A percentile compares a stretch with the other conserved stretches of the same genome.
phyloP scores from a whole-genome alignment of 2,113 vertebrate species.

The Microcebus murinus region DNA sequence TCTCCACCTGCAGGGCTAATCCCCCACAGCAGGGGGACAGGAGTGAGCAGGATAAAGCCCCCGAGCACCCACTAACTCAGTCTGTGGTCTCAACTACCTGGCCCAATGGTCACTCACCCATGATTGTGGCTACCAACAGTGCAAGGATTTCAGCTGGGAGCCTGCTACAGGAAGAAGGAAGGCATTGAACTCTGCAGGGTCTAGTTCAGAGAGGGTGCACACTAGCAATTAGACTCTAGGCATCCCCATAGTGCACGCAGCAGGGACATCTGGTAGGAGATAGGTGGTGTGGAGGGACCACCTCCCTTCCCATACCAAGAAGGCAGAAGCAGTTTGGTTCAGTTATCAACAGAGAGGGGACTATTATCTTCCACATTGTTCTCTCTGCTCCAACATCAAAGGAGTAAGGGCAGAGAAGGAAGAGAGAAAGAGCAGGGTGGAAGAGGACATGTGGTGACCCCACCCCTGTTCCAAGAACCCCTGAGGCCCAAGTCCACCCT shows the following conservation, averaged over 20 bases:
- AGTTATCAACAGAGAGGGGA: not conserved
- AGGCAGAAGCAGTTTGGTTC: not conserved
- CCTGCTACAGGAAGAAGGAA: not conserved
- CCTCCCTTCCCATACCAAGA: not conserved
- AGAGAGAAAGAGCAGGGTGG: not conserved
- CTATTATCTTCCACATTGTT: not conserved
- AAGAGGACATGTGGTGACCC: not conserved
- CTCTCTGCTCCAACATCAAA: not conserved
- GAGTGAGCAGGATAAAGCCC: not conserved
- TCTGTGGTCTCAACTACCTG: not conserved
- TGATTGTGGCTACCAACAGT: not conserved
- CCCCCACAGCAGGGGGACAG: not conserved
- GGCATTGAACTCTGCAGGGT: not conserved
- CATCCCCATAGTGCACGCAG: not conserved
- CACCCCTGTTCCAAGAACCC: not conserved
- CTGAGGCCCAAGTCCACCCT: no score
- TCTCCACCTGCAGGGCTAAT: not conserved
- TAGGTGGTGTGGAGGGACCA: no score
- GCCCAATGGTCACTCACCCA: not conserved
- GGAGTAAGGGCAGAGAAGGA: not conserved
- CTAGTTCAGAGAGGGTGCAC: not conserved
- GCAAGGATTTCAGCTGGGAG: not conserved
- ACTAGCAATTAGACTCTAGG: not conserved
- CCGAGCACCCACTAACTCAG: no score
- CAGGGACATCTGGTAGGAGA: not conserved